phyloP scores from a whole-genome alignment of 2,888 invertebrate genomes.

The Saturnia japonica region DNA sequence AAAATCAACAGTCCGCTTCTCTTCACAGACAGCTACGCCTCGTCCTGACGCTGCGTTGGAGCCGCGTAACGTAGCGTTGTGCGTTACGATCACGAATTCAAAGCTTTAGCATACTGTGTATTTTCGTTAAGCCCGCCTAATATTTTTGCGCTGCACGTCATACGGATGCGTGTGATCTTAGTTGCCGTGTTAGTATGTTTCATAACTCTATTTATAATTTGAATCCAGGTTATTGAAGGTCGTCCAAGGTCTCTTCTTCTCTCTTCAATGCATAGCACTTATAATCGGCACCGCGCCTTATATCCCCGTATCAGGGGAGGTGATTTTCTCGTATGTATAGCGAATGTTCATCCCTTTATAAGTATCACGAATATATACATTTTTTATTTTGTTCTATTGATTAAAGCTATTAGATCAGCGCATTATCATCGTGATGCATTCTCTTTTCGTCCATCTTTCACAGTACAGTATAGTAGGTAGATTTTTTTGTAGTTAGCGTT shows the following conservation, averaged over 20 bases:
- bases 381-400: neutral
- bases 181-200: neutral
- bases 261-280: neutral
- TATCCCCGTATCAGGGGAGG: neutral
- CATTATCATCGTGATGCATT: neutral
- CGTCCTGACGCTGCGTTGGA: too few relatives aligned
- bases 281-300: neutral
- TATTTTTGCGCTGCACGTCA: neutral
- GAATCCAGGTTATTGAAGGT: neutral
- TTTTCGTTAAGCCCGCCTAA: neutral
- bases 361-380: neutral
- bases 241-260: neutral
- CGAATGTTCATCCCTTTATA: neutral
- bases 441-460: neutral
- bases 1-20: too few relatives aligned
- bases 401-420: neutral
- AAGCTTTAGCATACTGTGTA: neutral
- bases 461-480: too few relatives aligned
- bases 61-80: too few relatives aligned
- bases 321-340: neutral
- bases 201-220: neutral
- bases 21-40: too few relatives aligned
- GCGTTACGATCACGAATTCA: too few relatives aligned
- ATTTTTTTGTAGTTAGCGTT: too few relatives aligned
- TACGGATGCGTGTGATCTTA: neutral